phyloP scores from a whole-genome alignment of 2,888 invertebrate species.

The Amiota communis region DNA sequence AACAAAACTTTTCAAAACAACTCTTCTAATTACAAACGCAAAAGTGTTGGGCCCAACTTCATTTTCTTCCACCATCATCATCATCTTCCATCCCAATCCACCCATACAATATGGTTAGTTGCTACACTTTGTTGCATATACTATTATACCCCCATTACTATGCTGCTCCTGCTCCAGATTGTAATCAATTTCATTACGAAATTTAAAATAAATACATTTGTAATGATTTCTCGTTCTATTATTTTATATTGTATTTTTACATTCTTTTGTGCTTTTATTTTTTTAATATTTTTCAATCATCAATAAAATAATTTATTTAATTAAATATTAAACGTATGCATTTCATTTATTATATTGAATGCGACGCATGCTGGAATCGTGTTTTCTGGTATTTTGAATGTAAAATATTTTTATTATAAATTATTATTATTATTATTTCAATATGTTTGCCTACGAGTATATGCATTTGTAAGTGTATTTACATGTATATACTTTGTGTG shows the following conservation, averaged over 20 bases:
- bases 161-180: too few relatives aligned
- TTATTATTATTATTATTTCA: conserved; percentile 41
- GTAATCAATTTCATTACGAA: too few relatives aligned
- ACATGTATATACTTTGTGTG: neutral
- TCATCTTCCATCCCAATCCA: neutral
- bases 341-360: conserved; percentile 13
- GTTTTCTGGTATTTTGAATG: conserved; percentile 9
- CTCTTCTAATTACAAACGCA: conserved; percentile 61
- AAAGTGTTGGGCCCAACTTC: conserved; percentile 7
- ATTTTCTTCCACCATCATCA: neutral
- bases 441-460: conserved; percentile 31
- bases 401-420: conserved; percentile 47
- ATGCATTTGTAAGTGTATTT: too few relatives aligned
- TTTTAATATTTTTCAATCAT: conserved; percentile 37
- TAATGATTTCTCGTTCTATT: too few relatives aligned
- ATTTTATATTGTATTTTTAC: too few relatives aligned
- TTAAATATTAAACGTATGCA: conserved; percentile 60
- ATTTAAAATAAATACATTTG: too few relatives aligned
- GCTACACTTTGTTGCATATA: too few relatives aligned
- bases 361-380: neutral
- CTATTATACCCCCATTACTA: too few relatives aligned
- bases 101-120: too few relatives aligned
- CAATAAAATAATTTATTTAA: conserved; percentile 60
- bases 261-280: too few relatives aligned
- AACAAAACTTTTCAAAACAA: conserved; percentile 44